Base-by-base conservation (phyloP, 2,888 invertebrate genomes). In the Cephonodes hylas region DNA sequence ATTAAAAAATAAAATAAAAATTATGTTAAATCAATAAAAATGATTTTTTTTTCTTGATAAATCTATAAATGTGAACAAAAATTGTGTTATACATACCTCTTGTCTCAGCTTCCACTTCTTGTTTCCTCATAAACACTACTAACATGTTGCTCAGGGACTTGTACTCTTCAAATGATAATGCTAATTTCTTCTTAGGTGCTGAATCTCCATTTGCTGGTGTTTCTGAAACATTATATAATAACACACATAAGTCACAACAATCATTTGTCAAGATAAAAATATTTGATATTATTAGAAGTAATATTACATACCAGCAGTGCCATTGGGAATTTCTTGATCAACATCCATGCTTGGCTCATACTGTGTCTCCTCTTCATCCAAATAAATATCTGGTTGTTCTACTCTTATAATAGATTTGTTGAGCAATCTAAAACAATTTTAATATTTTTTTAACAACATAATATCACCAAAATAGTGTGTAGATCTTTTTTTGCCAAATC, bases 371-470 rank as follows among this genome's bases (percentile, higher is more conserved):
- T 97, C 97, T 64, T 97, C 97, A 60, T 97, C 97, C 66, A 99
- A 90, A 81, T 98, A 96, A 59, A 99, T 97, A 81, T 99, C 99
- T 0, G 99, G 99, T 78, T 99, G 99, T 77, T 99, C 99, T 18
- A 99, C 99, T 42, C 99, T 95, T 70, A 99, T 98, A 68, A 99
- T 99, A 0, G 99, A 99, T 80, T 99, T 99, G 87, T 98, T 99
- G 31, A 99, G 91, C 65, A 99, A 93, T 56, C 97, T 93, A 74
- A 59, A 59, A 67, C 58, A 46, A 53, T 42, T 5, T 42, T 13
- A 10, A 38, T 13, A 38, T 13, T 10, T 13, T 3, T 10, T 38
- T 10, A 38, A 13, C 13, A 13, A 38, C 13, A 31, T n/a, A n/a
- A n/a, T n/a, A n/a, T n/a, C n/a, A n/a, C n/a, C n/a, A n/a, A n/a